Base-by-base conservation (phyloP, 2,797 vertebrate species). In the Gouania willdenowi region DNA sequence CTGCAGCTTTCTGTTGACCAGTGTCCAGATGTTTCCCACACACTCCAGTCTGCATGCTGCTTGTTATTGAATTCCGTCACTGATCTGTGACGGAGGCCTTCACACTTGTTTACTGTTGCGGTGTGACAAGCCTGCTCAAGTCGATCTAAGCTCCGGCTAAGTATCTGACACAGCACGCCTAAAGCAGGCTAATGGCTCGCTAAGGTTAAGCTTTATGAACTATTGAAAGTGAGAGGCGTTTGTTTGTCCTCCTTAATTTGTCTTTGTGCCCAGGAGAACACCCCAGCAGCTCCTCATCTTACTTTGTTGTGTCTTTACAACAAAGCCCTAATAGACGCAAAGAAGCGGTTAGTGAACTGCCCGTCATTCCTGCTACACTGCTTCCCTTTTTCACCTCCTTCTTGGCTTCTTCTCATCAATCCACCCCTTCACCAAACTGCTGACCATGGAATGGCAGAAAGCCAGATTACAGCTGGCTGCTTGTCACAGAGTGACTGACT, bases 11-110 rank as follows among this genome's bases (percentile, higher is more conserved):
- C 60, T 68, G 53, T 45, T 28, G 33, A 57, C 41, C 59, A 38
- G 34, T 38, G 56, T 80, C 77, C 83, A 85, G 76, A 83, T 83
- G 81, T 79, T 69, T 61, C 67, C 51, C 63, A 49, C 69, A 71
- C 66, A 44, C 57, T 49, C 68, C 67, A 5, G n/a, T n/a, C n/a
- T 16, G 62, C 54, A 71, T 71, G 71, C 67, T 72, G 66, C 55
- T 74, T 57, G 56, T 76, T 73, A 69, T 41, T 58, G 60, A 66
- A 50, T 73, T 50, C 0, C 16, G 54, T 53, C 63, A 66, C 52
- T 65, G 71, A 70, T 75, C 40, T 54, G 62, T 59, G 61, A 56
- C 66, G 8, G 22, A 40, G 53, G 47, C 55, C 49, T 66, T 44
- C 33, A 10, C 52, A 49, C 44, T 73, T 66, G 67, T 72, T 69